A percentile compares a stretch with the other conserved stretches of the same genome.
phyloP scores from a whole-genome alignment of 2,888 invertebrate genomes.

The Dicyrtomina minuta region DNA sequence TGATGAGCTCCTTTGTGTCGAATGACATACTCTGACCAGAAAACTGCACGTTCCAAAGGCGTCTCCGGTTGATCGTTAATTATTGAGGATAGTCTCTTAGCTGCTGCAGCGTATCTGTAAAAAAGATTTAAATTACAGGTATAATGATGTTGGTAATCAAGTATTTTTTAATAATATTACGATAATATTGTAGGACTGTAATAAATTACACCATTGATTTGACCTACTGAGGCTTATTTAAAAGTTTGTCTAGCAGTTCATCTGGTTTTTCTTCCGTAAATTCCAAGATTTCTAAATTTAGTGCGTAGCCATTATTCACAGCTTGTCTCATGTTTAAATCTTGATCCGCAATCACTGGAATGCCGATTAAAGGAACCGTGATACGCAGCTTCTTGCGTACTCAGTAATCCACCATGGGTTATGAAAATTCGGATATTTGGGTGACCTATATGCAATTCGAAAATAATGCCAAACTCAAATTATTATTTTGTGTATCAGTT shows the following conservation, averaged over 20 bases:
- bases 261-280: slow-evolving; percentile 58
- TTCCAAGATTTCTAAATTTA: slow-evolving; percentile 58
- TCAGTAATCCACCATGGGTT: slow-evolving; percentile 68
- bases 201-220: no score
- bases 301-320: slow-evolving; percentile 61
- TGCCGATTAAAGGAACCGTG: no score
- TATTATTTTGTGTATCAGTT: no score
- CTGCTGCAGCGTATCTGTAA: background rate
- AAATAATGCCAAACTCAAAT: no score
- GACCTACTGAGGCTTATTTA: no score
- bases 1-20: no score
- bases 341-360: no score
- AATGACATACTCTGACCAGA: background rate
- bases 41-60: background rate
- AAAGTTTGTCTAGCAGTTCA: background rate
- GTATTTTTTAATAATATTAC: no score
- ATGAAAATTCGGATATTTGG: slow-evolving; percentile 64
- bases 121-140: background rate
- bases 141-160: background rate
- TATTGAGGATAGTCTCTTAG: background rate
- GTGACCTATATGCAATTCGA: no score
- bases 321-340: slow-evolving; percentile 62
- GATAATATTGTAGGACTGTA: no score
- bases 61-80: background rate
- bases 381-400: no score